Evolutionary conservation across 2,888 invertebrate species (phyloP), one percentile per base, ranked within the genome.

Genomic region (Adelphocoris suturalis): DNA sequence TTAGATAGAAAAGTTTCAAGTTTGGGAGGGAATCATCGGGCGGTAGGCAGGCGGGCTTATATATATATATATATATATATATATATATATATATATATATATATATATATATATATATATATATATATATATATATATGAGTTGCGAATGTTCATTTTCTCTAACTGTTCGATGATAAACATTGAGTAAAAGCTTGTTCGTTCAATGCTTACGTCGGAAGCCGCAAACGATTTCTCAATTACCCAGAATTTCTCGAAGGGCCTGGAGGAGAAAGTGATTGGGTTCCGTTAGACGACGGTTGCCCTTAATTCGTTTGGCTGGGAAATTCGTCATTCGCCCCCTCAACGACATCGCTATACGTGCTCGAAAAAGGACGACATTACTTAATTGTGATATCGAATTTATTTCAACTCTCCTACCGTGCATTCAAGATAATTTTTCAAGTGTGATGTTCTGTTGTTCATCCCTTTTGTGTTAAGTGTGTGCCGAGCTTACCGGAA

Each of bases 261-360:
- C 85, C 19, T 13, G n/a, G 5, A 85, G 46, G 85, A 78, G 85
- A 85, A 85, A 85, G 85, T 61, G 55, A 85, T 52, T 55, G 37
- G 61, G 28, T 48, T 13, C 37, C 57, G 85, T 85, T 37, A 57
- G 85, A 12, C 46, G 85, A 61, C 85, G 61, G 85, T 85, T 28
- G 85, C 57, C 57, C 55, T 57, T 37, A 85, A 57, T 27, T 23
- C 82, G 19, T 48, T 55, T 4, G 13, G 11, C 23, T 12, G 52
- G 68, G 23, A 23, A 68, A 68, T 23, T 68, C 68, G 68, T 23
- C 68, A 68, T 19, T 68, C 68, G n/a, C 7, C n/a, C 57, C 37
- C n/a, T n/a, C 13, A 68, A 68, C 68, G 23, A 68, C 23, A 12
- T 27, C 23, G 68, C 68, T 68, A 23, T 27, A 68, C 57, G 1